These are phyloP conservation scores for Chrysemys picta DNA, from an alignment of 2,113 vertebrate species.

Conservation along the genomic window DNA sequence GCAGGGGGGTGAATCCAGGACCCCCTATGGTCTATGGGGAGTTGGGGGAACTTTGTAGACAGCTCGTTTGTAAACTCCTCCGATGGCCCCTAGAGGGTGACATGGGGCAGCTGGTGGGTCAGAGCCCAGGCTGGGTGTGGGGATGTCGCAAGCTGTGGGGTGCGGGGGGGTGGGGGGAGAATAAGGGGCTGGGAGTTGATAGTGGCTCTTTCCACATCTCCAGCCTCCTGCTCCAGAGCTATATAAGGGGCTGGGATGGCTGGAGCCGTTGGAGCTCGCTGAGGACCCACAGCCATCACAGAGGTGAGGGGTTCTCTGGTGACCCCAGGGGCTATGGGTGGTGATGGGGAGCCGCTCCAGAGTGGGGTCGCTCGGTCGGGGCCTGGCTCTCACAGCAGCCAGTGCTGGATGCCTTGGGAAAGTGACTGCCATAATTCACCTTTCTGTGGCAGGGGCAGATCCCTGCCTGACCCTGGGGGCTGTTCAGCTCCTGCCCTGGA, in stretches of 20 bases:
- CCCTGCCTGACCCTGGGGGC: neutral
- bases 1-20: neutral
- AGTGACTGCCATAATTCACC: neutral
- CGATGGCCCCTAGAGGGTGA: neutral
- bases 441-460: neutral
- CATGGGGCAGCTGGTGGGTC: neutral
- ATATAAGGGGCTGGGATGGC: neutral
- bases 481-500: neutral
- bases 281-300: neutral
- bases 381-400: neutral
- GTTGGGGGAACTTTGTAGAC: neutral
- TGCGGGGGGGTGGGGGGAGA: no score
- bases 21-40: no score
- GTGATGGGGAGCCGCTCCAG: neutral
- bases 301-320: neutral
- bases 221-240: neutral
- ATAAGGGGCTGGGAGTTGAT: neutral
- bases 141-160: neutral
- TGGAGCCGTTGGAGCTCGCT: neutral
- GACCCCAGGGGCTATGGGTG: neutral
- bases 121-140: neutral
- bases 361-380: rapidly evolving
- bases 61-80: neutral
- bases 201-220: neutral
- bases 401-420: neutral